Conservation (phyloP, 2,888 invertebrate species). For the Lasioglossum morio region DNA sequence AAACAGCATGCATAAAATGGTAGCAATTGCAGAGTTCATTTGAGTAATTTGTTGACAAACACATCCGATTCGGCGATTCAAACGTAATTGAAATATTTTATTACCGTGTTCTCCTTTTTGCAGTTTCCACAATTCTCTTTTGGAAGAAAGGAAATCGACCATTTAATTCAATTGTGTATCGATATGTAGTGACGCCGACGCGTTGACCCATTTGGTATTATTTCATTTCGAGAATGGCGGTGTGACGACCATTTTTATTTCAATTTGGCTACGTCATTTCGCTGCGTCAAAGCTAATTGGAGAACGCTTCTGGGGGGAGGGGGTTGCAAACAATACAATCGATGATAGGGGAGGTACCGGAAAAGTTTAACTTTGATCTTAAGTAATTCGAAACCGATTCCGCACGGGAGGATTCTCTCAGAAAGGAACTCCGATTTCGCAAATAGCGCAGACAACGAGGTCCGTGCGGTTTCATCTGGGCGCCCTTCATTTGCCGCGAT, state of each 20-base stretch:
- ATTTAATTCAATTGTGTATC: slow-evolving; percentile 20
- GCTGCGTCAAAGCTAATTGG: slow-evolving; percentile 36
- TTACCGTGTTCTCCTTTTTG: background rate
- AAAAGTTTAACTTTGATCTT: slow-evolving; percentile 50
- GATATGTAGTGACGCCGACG: background rate
- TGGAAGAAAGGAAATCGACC: background rate
- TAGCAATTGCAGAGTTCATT: background rate
- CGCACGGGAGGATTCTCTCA: background rate
- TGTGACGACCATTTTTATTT: slow-evolving; percentile 2
- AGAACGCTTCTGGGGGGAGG: too few species aligned
- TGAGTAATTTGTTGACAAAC: background rate
- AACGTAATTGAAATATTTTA: background rate
- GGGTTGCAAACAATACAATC: slow-evolving; percentile 29
- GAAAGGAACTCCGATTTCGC: slow-evolving; percentile 17
- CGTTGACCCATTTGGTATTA: slow-evolving; percentile 12
- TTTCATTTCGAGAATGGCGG: background rate
- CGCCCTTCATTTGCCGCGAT: slow-evolving; percentile 16
- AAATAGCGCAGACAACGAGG: slow-evolving; percentile 21
- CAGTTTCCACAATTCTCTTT: background rate
- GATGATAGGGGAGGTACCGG: background rate
- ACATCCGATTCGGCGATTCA: background rate
- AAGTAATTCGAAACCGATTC: slow-evolving; percentile 37
- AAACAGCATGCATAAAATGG: background rate
- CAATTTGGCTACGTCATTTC: slow-evolving; percentile 17
- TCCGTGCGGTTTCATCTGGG: background rate